Evolutionary conservation across 2,888 invertebrate species (phyloP), one percentile per base, ranked within the genome.

Genomic region (Choristoneura rosaceana): DNA sequence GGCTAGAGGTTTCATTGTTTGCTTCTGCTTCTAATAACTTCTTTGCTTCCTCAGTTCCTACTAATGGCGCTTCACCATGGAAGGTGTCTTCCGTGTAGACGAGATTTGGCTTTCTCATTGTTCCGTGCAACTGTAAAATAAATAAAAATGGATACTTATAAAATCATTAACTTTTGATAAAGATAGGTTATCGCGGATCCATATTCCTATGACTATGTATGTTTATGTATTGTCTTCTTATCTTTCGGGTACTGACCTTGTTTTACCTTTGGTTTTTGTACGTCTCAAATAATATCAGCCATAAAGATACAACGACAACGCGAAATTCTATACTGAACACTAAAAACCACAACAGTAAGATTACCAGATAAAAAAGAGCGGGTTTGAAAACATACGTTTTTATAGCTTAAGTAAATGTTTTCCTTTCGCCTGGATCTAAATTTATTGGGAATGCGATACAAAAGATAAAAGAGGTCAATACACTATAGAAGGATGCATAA

Each of bases 21-120:
- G 58, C 80, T 79, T 78, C 80, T 0, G 86, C 77, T 14, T 92
- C 91, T 0, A 88, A 85, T 12, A 90, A 78, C 0, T 88, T 87
- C 63, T 92, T 87, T 0, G 95, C 90, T 84, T 96, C 95, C 3
- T 90, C 86, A 0, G 89, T 84, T 43, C 94, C 90, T 0, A 95
- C 88, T 8, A 94, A 86, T 0, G 92, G 89, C 3, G 96, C 85
- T 76, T 89, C 83, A 0, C 96, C 96, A 78, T 95, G 96, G 87
- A 92, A 96, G 0, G 95, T 96, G 34, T 96, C 95, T 83, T 97
- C 97, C 0, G 95, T 95, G 82, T 97, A 97, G 4, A 96, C 93
- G 4, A 95, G 89, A 82, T 96, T 95, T 58, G 93, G 92, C 76
- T 94, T 94, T 74, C 96, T 91, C 82, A 95, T 95, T 0, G 97